Base-by-base conservation (phyloP, 2,888 invertebrate genomes). In the Hedychridium roseum region DNA sequence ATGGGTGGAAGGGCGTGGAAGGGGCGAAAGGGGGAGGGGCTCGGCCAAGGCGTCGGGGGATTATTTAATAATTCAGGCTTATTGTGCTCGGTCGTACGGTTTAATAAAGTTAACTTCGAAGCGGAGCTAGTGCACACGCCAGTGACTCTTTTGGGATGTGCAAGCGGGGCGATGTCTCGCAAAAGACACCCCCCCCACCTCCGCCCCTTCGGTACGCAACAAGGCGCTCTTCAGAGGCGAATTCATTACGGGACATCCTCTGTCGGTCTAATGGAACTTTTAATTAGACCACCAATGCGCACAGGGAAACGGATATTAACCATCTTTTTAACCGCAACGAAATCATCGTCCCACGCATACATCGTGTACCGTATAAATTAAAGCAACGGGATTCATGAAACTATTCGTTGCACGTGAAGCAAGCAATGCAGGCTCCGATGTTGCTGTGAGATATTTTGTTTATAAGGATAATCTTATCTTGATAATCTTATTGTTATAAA, bases 81-180 rank as follows among this genome's bases (percentile, higher is more conserved):
- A 44, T 56, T 47, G 42, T 31, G 35, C 54, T 27, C 41, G 39
- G 42, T 48, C 43, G 36, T 46, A 21, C 36, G 32, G 23, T 55
- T 56, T 56, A 56, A 56, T 56, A 56, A 55, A 56, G 43, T 56
- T 55, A 54, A 50, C 45, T 50, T 47, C 36, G 26, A 18, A 23
- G 36, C 16, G 26, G 45, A 40, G 21, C 12, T 20, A 20, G 32
- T 31, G 50, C 37, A 60, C 50, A 54, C 52, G 32, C 57, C 43
- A 52, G 40, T 60, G 54, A 52, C 35, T 60, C 54, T 51, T 50
- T 48, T 52, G 44, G 48, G 44, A 38, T n/a, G 43, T 37, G 43
- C 32, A 37, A 20, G 40, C 38, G 49, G 31, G 15, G 16, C 14
- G 20, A 42, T 41, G 38, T 43, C 36, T 38, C 32, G 42, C 21